phyloP scores from a whole-genome alignment of 2,888 invertebrate genomes.

The Chrysotoxum bicinctum region DNA sequence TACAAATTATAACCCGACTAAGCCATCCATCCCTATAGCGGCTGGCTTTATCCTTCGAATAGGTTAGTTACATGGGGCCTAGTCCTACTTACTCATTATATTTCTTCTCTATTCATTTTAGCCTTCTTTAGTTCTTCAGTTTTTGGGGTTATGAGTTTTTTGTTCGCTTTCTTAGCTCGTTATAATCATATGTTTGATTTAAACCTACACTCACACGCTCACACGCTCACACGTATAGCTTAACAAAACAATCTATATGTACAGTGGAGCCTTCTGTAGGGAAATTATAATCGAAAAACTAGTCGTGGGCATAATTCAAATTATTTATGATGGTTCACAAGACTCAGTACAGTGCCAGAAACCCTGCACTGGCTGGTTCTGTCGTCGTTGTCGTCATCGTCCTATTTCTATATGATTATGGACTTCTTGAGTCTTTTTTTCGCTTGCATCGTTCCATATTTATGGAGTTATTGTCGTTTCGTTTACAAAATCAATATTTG shows the following conservation, averaged over 20 bases:
- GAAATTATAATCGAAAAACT: conserved; percentile 41
- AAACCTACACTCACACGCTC: neutral
- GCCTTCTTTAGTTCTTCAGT: conserved; percentile 6
- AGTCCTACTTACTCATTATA: conserved; percentile 64
- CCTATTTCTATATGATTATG: conserved; percentile 40
- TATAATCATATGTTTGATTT: conserved; percentile 35
- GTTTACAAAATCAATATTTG: conserved; percentile 33
- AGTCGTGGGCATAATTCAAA: conserved; percentile 64
- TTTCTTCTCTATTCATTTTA: conserved; percentile 21
- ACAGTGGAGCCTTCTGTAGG: neutral
- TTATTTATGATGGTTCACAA: conserved; percentile 55
- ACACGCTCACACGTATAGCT: neutral
- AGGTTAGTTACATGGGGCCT: conserved; percentile 55
- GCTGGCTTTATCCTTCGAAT: conserved; percentile 37
- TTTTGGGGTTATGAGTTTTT: conserved; percentile 40
- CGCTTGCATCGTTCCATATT: neutral
- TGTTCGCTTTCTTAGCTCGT: conserved; percentile 12
- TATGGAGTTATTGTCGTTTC: neutral
- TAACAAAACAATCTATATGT: neutral
- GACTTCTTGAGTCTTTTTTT: neutral
- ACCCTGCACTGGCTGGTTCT: neutral
- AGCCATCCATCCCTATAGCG: conserved; percentile 28
- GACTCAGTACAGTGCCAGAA: conserved; percentile 31
- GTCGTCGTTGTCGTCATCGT: conserved; percentile 13
- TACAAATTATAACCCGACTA: conserved; percentile 34